Evolutionary conservation across 2,888 invertebrate species (phyloP), one percentile per base, ranked within the genome.

Genomic region (Ormia ochracea): DNA sequence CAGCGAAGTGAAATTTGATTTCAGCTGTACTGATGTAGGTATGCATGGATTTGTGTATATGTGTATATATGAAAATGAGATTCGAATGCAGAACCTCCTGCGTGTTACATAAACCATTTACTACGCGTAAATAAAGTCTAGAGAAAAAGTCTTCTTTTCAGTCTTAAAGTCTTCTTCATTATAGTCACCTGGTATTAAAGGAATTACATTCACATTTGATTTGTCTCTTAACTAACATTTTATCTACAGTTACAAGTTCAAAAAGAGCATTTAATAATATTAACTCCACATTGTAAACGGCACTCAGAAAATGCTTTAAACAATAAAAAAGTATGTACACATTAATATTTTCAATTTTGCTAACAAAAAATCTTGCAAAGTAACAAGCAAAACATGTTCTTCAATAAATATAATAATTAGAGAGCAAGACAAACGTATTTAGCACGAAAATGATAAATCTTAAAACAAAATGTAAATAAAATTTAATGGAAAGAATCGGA

Each of bases 371-470:
- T 43, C 63, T 80, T 72, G 76, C 76, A 76, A 80, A 68, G 17
- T 19, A 80, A 76, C 80, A 80, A 68, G 80, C 80, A 63, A 70
- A 79, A 58, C 66, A 56, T n/a, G 33, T 36, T 76, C 59, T 43
- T n/a, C 10, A 41, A 48, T 31, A 12, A 21, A 28, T 1, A 48
- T 38, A 41, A 61, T 28, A 50, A 65, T 58, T 31, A 54, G 68
- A 76, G n/a, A 63, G 80, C 80, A 80, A 80, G 80, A 58, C 80
- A 80, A 80, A 80, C 79, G 68, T 72, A 70, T 80, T 80, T 76
- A 58, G 65, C 74, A 74, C 17, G 28, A 48, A 66, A 45, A n/a
- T 56, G 28, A 59, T 48, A 65, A n/a, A 4, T 43, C 14, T 69
- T n/a, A 56, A 6, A 68, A 21, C 0, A 50, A 48, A 48, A 65